Evolutionary conservation across 2,888 invertebrate species (phyloP).

Genomic region (Tinea pellionella): DNA sequence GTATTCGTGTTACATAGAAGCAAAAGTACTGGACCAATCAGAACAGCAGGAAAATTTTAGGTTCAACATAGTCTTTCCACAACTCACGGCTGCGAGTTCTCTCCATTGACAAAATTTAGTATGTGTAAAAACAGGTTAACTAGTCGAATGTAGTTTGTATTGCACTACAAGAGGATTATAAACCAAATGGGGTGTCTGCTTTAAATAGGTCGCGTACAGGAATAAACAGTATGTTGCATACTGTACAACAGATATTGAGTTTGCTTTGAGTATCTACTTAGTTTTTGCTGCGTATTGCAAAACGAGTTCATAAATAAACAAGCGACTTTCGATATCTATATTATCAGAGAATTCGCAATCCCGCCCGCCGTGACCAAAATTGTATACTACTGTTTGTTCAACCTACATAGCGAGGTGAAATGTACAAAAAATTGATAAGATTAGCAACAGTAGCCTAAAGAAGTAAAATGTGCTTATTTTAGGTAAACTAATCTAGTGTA

Average conservation of each 20-base stretch:
- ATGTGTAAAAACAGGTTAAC: background rate
- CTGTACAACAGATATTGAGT: background rate
- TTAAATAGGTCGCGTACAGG: background rate
- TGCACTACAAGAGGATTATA: background rate
- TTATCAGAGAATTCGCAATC: constrained; percentile 1
- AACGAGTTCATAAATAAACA: background rate
- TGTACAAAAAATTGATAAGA: constrained; percentile 1
- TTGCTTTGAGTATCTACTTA: background rate
- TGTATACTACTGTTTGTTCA: background rate
- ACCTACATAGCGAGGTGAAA: background rate
- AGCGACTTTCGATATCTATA: background rate
- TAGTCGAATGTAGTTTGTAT: background rate
- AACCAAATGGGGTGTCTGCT: background rate
- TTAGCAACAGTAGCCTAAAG: constrained; percentile 2
- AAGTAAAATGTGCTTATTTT: background rate
- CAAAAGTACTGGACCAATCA: background rate
- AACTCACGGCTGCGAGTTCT: no score
- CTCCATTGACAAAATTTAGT: no score
- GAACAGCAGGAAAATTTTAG: no score
- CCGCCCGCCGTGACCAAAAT: background rate
- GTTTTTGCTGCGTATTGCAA: background rate
- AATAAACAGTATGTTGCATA: background rate
- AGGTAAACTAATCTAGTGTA: background rate
- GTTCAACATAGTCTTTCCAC: no score
- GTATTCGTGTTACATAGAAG: background rate